phyloP scores from a whole-genome alignment of 2,797 vertebrate species.

The Phoxinus dragarum region DNA sequence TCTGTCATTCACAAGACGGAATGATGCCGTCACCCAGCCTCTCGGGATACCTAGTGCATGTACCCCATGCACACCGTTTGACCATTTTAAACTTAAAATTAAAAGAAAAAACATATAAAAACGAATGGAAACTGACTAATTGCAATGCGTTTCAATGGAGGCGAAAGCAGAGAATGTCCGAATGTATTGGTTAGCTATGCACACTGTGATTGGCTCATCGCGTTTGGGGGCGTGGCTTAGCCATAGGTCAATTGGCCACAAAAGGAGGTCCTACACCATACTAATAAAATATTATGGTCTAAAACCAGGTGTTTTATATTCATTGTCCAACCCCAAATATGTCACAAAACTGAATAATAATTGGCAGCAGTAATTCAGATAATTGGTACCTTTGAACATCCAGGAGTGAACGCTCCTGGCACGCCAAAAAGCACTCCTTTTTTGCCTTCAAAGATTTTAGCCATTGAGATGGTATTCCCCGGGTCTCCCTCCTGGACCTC shows the following conservation, averaged over 20 bases:
- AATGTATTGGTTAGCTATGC: no score
- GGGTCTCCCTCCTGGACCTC: constrained; percentile 86
- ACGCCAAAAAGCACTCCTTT: constrained; percentile 90
- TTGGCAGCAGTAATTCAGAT: background rate
- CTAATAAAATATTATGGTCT: background rate
- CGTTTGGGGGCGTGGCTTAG: no score
- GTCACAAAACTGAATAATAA: background rate
- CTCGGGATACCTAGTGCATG: no score
- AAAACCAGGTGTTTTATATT: background rate
- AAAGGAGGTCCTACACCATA: background rate
- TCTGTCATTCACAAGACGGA: background rate
- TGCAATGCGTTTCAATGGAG: no score
- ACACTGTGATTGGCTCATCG: no score
- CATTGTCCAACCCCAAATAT: background rate
- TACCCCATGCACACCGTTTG: no score
- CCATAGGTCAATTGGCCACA: background rate
- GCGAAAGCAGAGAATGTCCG: no score
- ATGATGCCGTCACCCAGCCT: background rate
- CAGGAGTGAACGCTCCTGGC: constrained; percentile 90
- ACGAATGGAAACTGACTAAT: no score
- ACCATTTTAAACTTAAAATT: no score
- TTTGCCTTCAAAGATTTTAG: constrained; percentile 87
- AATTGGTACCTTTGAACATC: constrained; percentile 85
- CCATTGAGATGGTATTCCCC: constrained; percentile 82
- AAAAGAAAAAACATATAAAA: no score